Conservation (phyloP, 2,797 vertebrate genomes). For the Potorous gilbertii region DNA sequence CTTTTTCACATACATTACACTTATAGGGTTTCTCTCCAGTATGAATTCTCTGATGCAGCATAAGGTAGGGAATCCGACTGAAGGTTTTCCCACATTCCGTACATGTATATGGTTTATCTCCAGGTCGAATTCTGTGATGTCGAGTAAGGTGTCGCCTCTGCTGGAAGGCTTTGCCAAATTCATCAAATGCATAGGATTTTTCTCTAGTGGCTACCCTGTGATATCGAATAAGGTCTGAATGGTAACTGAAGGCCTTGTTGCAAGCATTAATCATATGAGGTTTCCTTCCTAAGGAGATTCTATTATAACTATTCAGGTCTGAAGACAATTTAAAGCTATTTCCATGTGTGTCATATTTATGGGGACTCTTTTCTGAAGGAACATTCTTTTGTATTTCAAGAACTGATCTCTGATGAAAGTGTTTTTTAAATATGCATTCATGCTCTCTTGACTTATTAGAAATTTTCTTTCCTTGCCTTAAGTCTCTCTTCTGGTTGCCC, state of each 20-base stretch:
- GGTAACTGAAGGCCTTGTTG: neutral
- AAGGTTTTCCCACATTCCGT: slow-evolving; percentile 6
- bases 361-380: neutral
- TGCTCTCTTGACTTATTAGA: neutral
- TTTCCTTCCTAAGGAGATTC: neutral
- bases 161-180: neutral
- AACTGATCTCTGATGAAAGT: neutral
- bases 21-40: slow-evolving; percentile 20
- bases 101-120: neutral
- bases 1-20: slow-evolving; percentile 18
- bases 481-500: neutral
- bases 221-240: neutral
- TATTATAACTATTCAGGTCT: neutral
- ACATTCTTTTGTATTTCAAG: neutral
- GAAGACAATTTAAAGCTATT: neutral
- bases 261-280: neutral
- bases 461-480: neutral
- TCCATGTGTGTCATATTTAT: neutral
- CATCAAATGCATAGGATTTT: neutral
- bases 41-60: slow-evolving; percentile 39
- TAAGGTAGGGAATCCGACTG: neutral
- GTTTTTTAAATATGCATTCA: neutral
- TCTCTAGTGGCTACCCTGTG: neutral
- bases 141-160: neutral
- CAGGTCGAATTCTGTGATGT: neutral